These are phyloP conservation scores for Vireo altiloquus DNA, from an alignment of 2,113 vertebrate genomes.

Conservation along the genomic window DNA sequence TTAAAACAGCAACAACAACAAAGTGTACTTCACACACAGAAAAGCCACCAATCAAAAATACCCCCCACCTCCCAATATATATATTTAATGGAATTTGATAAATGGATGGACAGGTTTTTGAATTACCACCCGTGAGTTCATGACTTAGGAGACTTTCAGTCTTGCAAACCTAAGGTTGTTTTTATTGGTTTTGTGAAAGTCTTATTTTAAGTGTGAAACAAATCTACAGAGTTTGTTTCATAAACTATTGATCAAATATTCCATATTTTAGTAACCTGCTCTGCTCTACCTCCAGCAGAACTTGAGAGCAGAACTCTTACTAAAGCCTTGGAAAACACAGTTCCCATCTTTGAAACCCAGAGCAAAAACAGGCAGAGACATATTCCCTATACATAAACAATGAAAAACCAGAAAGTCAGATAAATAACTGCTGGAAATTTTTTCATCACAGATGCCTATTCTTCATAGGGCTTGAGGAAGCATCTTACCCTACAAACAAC, in stretches of 20 bases:
- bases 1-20: not conserved
- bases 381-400: not conserved
- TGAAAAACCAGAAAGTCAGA: not conserved
- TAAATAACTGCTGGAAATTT: not conserved
- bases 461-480: not conserved
- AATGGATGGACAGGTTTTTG: not conserved
- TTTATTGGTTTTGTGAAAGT: not conserved
- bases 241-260: not conserved
- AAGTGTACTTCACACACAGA: not conserved
- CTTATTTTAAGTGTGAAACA: not conserved
- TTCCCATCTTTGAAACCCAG: not conserved
- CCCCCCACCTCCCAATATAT: fast-evolving
- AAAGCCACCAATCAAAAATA: not conserved
- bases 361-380: not conserved
- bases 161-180: not conserved
- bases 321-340: not conserved
- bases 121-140: not conserved
- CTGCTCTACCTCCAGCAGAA: not conserved
- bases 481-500: not conserved
- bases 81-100: not conserved
- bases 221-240: not conserved
- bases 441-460: not conserved
- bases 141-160: not conserved
- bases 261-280: not conserved
- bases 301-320: not conserved